Conservation (phyloP, 2,797 vertebrate species). For the Enteromius viviparus region DNA sequence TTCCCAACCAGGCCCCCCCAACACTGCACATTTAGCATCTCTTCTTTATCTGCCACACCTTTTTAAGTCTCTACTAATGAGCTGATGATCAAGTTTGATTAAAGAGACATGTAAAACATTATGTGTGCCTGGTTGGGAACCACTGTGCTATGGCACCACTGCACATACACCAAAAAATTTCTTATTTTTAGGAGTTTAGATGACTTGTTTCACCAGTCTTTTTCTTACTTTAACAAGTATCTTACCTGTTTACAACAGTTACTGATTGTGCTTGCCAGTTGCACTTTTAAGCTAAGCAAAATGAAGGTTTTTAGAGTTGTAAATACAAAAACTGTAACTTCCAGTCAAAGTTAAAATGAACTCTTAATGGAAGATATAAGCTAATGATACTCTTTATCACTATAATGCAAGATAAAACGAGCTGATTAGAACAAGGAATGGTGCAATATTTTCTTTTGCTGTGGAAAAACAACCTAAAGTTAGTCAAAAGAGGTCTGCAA, state of each 20-base stretch:
- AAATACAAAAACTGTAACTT: neutral
- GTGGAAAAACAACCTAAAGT: neutral
- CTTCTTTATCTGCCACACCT: too few species aligned
- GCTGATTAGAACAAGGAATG: neutral
- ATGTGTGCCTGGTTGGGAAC: too few species aligned
- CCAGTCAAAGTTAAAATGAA: neutral
- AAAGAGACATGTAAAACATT: too few species aligned
- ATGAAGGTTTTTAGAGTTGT: neutral
- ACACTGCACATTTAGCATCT: too few species aligned
- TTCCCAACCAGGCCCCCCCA: too few species aligned
- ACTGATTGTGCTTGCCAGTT: neutral
- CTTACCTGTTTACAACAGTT: neutral
- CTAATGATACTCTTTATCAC: too few species aligned
- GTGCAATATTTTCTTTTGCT: conserved; percentile 24
- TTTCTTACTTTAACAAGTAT: neutral
- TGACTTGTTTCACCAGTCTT: neutral
- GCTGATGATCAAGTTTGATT: too few species aligned
- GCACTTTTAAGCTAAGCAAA: neutral
- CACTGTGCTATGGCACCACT: neutral
- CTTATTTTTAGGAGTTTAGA: neutral
- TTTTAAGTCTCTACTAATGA: too few species aligned
- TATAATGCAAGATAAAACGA: neutral
- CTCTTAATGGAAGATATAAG: neutral
- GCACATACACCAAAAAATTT: neutral
- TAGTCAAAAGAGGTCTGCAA: neutral